Conservation (phyloP, 1,140 invertebrate species). For the Drosophila triauraria region DNA sequence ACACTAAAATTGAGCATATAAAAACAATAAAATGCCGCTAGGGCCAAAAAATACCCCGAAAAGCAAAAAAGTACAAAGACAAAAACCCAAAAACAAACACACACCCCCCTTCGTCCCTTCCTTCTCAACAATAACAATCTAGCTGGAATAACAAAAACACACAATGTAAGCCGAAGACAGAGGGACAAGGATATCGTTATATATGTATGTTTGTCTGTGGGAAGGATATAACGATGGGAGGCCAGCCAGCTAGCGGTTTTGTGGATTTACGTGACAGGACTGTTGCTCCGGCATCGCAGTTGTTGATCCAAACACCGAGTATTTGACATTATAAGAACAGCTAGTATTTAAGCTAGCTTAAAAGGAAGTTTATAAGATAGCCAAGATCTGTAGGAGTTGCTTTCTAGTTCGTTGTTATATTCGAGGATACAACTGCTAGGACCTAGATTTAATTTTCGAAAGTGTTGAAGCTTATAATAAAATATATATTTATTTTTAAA, state of each 20-base stretch:
- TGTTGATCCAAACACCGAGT: slow-evolving; percentile 14
- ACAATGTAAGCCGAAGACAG: slow-evolving; percentile 28
- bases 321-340: slow-evolving; percentile 16
- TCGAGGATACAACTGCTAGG: neutral
- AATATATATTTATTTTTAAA: neutral
- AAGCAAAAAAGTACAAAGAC: slow-evolving; percentile 18
- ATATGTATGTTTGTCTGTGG: neutral
- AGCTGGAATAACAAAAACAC: slow-evolving; percentile 9
- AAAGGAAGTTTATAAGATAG: neutral
- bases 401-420: too few relatives aligned
- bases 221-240: slow-evolving; percentile 8
- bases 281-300: slow-evolving; percentile 30
- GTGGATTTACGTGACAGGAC: slow-evolving; percentile 48
- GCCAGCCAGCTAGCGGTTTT: slow-evolving; percentile 13
- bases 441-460: neutral
- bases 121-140: slow-evolving; percentile 34
- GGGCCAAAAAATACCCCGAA: slow-evolving; percentile 11
- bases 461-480: too few relatives aligned
- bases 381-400: neutral
- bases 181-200: slow-evolving; percentile 5
- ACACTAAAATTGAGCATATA: slow-evolving; percentile 48
- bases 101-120: neutral
- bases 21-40: slow-evolving; percentile 51
- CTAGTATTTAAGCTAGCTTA: neutral
- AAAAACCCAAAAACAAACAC: slow-evolving; percentile 25